Evolutionary conservation across 2,888 invertebrate species (phyloP).

Genomic region (Pogonocherus hispidulus): DNA sequence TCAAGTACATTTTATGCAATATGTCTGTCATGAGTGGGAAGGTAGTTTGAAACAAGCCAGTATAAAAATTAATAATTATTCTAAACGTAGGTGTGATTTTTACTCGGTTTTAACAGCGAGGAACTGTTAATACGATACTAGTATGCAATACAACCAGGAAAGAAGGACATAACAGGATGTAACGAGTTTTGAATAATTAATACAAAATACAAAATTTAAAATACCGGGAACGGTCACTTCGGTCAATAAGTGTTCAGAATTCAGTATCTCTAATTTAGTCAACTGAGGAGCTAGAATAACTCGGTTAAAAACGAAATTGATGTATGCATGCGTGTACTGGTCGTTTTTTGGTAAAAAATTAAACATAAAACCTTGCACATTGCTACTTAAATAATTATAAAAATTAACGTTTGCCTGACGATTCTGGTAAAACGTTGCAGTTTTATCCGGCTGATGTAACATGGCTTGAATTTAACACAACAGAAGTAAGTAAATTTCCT

Average conservation of each 20-base stretch:
- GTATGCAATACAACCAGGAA: conserved; percentile 43
- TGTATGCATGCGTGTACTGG: too few relatives aligned
- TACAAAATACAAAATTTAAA: conserved; percentile 46
- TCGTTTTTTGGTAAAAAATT: too few relatives aligned
- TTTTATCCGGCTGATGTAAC: background rate
- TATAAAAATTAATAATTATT: conserved; percentile 22
- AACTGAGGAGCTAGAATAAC: too few relatives aligned
- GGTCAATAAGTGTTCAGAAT: conserved; percentile 10
- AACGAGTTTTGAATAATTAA: conserved; percentile 52
- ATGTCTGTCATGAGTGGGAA: conserved; percentile 1
- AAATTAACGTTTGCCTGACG: too few relatives aligned
- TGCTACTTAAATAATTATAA: too few relatives aligned
- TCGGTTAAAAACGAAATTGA: too few relatives aligned
- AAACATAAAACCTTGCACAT: too few relatives aligned
- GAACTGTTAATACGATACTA: conserved; percentile 37
- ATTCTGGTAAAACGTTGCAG: too few relatives aligned
- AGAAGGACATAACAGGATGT: conserved; percentile 50
- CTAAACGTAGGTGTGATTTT: conserved; percentile 12
- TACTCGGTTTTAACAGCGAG: conserved; percentile 24
- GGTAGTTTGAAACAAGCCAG: background rate
- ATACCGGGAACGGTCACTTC: conserved; percentile 25
- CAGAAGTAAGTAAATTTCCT: too few relatives aligned
- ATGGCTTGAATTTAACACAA: too few relatives aligned
- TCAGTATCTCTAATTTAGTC: too few relatives aligned
- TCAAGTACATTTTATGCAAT: conserved; percentile 15